Base-by-base conservation (phyloP, 2,113 vertebrate genomes). In the Gambusia affinis region DNA sequence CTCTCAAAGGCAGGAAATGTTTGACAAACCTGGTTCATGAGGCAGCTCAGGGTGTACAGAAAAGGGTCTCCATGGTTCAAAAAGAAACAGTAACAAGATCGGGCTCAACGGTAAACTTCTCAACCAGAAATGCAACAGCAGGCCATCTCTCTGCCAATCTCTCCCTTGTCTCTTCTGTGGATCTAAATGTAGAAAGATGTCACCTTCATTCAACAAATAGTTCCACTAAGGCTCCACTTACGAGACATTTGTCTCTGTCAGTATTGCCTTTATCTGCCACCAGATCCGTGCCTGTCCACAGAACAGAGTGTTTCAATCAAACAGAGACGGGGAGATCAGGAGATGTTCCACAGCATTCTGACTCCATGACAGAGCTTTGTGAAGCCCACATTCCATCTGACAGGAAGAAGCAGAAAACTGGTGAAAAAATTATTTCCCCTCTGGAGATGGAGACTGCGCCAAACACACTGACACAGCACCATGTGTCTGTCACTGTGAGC, bases 351-450 rank as follows among this genome's bases (percentile, higher is more conserved):
- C 82, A 91, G 1, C 67, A 29, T 15, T 39, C 37, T 19, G 71
- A 73, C 33, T 86, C 37, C 73, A 76, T 79, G n/a, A 75, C 67
- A 0, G 28, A 76, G 63, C 70, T 83, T 8, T 79, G 61, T 29
- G 70, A 35, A 51, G 83, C 89, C 51, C 83, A 89, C 22, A 79
- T 95, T 66, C 96, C 96, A 19, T 96, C 96, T 0, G 95, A 97
- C 72, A 96, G 95, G 81, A 98, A 99, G 85, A 98, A 96, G 79
- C 92, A 92, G 61, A 96, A 94, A 87, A 96, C 97, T 1, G 95
- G 95, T 24, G 84, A 82, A 22, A 88, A 86, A 81, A 64, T 75
- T 1, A 57, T 61, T 33, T 73, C 37, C 15, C 51, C 75, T 6
- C 29, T 70, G 19, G 70, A 70, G 35, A 79, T 81, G 79, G 73